Conservation (phyloP, 2,888 invertebrate species). For the Athalia rosae region DNA sequence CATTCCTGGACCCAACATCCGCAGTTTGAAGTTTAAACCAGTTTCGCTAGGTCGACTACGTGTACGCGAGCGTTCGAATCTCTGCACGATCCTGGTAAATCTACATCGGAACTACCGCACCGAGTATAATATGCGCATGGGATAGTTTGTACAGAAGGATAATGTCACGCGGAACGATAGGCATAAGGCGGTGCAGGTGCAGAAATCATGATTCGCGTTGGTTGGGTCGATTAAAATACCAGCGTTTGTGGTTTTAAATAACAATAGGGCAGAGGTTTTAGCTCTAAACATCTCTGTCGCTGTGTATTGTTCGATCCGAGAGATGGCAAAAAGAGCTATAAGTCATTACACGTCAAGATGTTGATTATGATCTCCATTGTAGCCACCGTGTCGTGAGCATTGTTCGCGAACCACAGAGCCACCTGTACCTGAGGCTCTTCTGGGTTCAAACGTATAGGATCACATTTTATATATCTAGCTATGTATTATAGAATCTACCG, state of each 20-base stretch:
- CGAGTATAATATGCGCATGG: too few relatives aligned
- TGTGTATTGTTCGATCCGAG: slow-evolving; percentile 63
- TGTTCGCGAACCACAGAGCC: slow-evolving; percentile 61
- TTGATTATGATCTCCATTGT: slow-evolving; percentile 71
- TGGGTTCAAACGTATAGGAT: slow-evolving; percentile 15
- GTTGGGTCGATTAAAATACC: slow-evolving; percentile 34
- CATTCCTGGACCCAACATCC: neutral
- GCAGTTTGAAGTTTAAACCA: too few relatives aligned
- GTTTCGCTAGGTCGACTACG: too few relatives aligned
- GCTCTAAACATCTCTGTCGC: slow-evolving; percentile 63
- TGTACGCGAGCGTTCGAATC: too few relatives aligned
- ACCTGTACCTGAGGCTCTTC: slow-evolving; percentile 57
- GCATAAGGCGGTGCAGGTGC: slow-evolving; percentile 15
- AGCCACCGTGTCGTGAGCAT: slow-evolving; percentile 65
- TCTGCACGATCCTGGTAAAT: too few relatives aligned
- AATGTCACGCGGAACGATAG: slow-evolving; percentile 21
- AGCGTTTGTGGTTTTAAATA: slow-evolving; percentile 29
- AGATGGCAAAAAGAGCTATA: slow-evolving; percentile 56
- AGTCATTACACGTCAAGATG: slow-evolving; percentile 68
- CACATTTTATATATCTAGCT: slow-evolving; percentile 28
- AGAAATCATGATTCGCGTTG: slow-evolving; percentile 30
- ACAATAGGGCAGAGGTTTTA: slow-evolving; percentile 52
- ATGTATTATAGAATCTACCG: neutral
- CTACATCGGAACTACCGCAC: too few relatives aligned
- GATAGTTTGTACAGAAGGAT: too few relatives aligned